Evolutionary conservation across 2,113 vertebrate genomes (phyloP).

Genomic region (Neolamprologus longior): DNA sequence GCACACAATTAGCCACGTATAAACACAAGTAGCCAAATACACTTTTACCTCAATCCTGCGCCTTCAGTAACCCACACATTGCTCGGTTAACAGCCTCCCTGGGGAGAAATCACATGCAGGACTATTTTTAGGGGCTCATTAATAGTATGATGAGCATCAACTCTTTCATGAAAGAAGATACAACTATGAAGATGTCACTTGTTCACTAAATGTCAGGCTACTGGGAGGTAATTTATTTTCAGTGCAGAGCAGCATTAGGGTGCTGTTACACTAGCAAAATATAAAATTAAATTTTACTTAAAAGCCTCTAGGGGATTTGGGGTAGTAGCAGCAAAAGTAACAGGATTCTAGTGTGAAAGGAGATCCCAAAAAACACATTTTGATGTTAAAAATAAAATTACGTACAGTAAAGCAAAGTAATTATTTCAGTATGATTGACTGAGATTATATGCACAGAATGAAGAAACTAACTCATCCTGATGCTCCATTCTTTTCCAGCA

Average conservation of each 20-base stretch:
- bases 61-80: not conserved
- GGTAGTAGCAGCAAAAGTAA: not conserved
- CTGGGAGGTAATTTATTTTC: not conserved
- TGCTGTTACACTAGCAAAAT: not conserved
- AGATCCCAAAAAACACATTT: not conserved
- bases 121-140: constrained; percentile 19
- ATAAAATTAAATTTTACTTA: not conserved
- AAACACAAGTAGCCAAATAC: not conserved
- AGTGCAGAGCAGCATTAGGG: not conserved
- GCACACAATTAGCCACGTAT: not conserved
- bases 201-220: not conserved
- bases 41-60: not conserved
- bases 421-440: not conserved
- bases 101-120: not conserved
- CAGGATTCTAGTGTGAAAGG: not conserved
- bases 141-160: constrained; percentile 3
- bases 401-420: not conserved
- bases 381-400: not conserved
- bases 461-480: not conserved
- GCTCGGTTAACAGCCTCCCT: not conserved
- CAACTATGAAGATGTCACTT: not conserved
- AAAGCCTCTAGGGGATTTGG: not conserved
- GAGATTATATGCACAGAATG: not conserved
- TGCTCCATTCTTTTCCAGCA: fast-evolving
- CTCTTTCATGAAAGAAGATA: not conserved